These are phyloP conservation scores for Lepus europaeus DNA, from an alignment of 2,113 vertebrate genomes.

Conservation along the genomic window DNA sequence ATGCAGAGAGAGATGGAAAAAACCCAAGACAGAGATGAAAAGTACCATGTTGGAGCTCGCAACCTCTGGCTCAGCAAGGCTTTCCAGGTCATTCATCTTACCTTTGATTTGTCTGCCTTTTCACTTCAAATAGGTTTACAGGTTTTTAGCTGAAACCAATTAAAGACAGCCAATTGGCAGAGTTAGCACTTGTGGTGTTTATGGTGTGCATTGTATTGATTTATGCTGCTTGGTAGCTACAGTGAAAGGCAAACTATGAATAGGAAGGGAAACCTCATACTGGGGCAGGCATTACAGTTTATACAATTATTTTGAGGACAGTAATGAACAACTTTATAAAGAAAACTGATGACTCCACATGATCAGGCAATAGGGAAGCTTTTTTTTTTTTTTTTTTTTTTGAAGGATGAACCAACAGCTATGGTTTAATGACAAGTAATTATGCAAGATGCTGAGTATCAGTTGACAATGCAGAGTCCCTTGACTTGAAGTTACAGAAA, in stretches of 20 bases:
- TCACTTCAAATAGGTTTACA: conserved; percentile 80
- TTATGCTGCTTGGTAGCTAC: conserved; percentile 61
- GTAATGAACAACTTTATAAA: background rate
- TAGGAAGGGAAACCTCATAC: conserved; percentile 49
- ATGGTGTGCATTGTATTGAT: conserved; percentile 77
- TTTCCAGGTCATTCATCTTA: background rate
- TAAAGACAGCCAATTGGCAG: conserved; percentile 83
- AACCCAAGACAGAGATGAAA: conserved; percentile 51
- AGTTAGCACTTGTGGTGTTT: conserved; percentile 80
- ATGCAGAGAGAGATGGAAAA: conserved; percentile 72
- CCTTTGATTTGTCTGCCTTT: conserved; percentile 76
- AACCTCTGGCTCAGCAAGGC: conserved; percentile 64
- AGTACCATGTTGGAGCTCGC: conserved; percentile 18
- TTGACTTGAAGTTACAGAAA: conserved; percentile 27
- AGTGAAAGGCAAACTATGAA: conserved; percentile 57
- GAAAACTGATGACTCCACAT: conserved; percentile 55
- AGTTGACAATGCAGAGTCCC: background rate
- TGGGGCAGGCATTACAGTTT: background rate
- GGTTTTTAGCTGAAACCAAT: conserved; percentile 85
- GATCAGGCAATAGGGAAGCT: background rate
- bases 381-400: conserved; percentile 3
- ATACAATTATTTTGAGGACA: conserved; percentile 9
- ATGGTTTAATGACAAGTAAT: conserved; percentile 25
- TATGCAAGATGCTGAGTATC: background rate
- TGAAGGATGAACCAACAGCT: conserved; percentile 32